Base-by-base conservation (phyloP, 2,113 vertebrate species). In the Cinclus cinclus region DNA sequence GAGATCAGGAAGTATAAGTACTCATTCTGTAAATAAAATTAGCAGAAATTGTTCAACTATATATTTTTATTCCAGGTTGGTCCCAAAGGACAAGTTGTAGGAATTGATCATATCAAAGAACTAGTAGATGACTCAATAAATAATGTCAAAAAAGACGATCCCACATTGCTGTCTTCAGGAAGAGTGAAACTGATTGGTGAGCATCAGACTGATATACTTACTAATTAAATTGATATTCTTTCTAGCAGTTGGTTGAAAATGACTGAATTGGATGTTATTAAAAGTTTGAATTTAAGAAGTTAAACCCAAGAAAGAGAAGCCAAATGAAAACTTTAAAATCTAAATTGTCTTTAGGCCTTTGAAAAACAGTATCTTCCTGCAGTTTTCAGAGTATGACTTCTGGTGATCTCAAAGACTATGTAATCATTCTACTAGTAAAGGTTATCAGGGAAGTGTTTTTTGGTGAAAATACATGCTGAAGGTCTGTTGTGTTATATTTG, bases 101-200 rank as follows among this genome's bases (percentile, higher is more conserved):
- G 99, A 97, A 99, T 99, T 89, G 99, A 99, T 97, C 99, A 99
- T 97, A 99, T 99, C 98, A 99, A 99, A 97, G 99, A 99, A 96
- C 98, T 99, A 97, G 99, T 99, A 97, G 99, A 99, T 49, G 99
- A 99, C 87, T 99, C 99, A 59, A 91, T 99, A 98, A 99, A 96
- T 97, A 99, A 99, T 67, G 99, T 99, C 96, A 99, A 98, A 98
- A 99, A 99, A 97, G 99, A 99, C 3, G 99, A 99, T 89, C 98
- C 99, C 63, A 97, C 98, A 94, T 98, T 99, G 97, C 97, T 99
- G 96, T 98, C 99, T 94, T 99, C 99, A 67, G 99, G 99, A 95
- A 98, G 99, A 97, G 96, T 99, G 92, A 99, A 98, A 87, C 98
- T 99, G 89, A 95, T 99, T 91, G 99, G 99, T 99, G 97, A 98